Percentiles rank a stretch among this genome's conserved stretches.
These are phyloP conservation scores for Megaustenia siamemsis DNA, from an alignment of 2,888 invertebrate genomes.

Conservation along the genomic window DNA sequence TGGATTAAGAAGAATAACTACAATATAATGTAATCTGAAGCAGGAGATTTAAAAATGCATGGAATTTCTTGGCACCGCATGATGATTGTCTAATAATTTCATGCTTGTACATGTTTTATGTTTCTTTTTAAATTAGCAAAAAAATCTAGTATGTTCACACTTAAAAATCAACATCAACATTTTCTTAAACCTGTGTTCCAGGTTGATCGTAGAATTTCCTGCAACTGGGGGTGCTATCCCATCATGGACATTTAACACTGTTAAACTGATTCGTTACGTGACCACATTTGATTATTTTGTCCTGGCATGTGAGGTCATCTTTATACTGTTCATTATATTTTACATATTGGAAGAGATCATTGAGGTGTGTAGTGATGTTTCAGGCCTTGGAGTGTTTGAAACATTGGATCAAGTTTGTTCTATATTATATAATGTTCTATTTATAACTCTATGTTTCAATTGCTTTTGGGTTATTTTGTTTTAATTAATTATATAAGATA, in stretches of 20 bases:
- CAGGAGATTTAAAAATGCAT: no score
- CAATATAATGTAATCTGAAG: no score
- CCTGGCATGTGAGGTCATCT: slow-evolving; percentile 82
- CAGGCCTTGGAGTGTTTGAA: no score
- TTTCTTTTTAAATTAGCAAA: neutral
- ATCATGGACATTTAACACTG: slow-evolving; percentile 83
- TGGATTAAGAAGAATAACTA: no score
- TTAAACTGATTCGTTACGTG: slow-evolving; percentile 83
- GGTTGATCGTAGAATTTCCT: slow-evolving; percentile 86
- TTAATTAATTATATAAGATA: no score
- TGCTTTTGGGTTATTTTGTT: no score
- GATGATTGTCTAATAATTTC: neutral
- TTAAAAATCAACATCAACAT: neutral
- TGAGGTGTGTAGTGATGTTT: slow-evolving; percentile 77
- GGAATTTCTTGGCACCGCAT: neutral
- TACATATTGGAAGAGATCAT: slow-evolving; percentile 83
- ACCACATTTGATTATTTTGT: slow-evolving; percentile 82
- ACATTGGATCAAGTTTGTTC: no score
- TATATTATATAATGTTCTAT: no score
- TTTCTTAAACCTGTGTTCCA: slow-evolving; percentile 66
- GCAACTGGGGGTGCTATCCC: slow-evolving; percentile 86
- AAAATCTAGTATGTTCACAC: neutral
- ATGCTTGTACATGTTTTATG: neutral
- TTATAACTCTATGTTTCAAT: no score
- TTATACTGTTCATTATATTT: slow-evolving; percentile 83